phyloP scores from a whole-genome alignment of 2,888 invertebrate genomes.

The Nomada lathburiana region DNA sequence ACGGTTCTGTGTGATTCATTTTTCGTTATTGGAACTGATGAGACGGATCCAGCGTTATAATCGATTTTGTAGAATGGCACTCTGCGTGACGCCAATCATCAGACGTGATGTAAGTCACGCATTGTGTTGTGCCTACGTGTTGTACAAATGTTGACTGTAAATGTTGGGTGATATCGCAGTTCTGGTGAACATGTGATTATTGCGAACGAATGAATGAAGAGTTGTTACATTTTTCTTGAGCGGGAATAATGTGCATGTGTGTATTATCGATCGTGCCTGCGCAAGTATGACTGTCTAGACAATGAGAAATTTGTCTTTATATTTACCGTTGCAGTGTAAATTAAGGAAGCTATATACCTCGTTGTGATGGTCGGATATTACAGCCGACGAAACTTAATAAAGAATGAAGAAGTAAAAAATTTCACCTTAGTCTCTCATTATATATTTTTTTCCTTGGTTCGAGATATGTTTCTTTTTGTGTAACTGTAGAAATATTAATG shows the following conservation, averaged over 20 bases:
- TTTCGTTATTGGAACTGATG: slow-evolving; percentile 22
- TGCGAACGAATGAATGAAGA: slow-evolving; percentile 25
- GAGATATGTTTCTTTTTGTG: background rate
- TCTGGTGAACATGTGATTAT: slow-evolving; percentile 36
- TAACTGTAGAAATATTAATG: no score
- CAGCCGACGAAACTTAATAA: slow-evolving; percentile 77
- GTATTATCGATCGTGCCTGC: slow-evolving; percentile 7
- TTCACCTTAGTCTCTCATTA: slow-evolving; percentile 47
- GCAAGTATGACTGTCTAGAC: slow-evolving; percentile 35
- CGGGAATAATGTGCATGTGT: background rate
- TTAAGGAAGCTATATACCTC: slow-evolving; percentile 79
- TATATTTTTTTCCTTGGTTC: background rate
- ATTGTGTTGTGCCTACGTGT: slow-evolving; percentile 8
- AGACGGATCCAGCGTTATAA: slow-evolving; percentile 48
- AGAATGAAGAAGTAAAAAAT: slow-evolving; percentile 78
- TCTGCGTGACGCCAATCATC: background rate
- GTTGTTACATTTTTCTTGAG: slow-evolving; percentile 24
- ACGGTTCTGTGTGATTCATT: slow-evolving; percentile 50
- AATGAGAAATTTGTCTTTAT: slow-evolving; percentile 64
- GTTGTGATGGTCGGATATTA: slow-evolving; percentile 78
- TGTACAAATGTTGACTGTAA: slow-evolving; percentile 41
- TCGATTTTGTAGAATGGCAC: slow-evolving; percentile 41
- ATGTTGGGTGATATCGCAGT: slow-evolving; percentile 34
- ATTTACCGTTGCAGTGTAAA: slow-evolving; percentile 73
- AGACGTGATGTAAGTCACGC: background rate